Percentiles rank a stretch among this genome's conserved stretches.
phyloP scores from a whole-genome alignment of 2,888 invertebrate species.

The Sinopyrophorus schimmeli region DNA sequence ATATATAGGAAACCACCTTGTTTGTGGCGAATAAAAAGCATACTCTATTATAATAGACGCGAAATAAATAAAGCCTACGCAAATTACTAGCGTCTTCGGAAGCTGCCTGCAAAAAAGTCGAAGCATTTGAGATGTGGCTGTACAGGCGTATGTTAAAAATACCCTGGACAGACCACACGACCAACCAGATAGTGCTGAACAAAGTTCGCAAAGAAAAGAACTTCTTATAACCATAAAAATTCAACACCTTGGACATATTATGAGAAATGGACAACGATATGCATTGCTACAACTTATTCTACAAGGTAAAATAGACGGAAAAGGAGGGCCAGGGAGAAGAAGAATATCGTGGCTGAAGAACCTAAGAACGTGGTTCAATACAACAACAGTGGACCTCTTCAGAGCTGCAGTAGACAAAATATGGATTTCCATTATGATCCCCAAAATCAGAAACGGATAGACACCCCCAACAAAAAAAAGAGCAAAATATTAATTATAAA shows the following conservation, averaged over 20 bases:
- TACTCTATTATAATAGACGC: too few relatives aligned
- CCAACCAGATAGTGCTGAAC: slow-evolving; percentile 12
- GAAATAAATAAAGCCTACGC: too few relatives aligned
- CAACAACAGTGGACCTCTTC: not conserved
- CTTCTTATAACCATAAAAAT: too few relatives aligned
- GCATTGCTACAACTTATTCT: slow-evolving; percentile 3
- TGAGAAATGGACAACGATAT: slow-evolving; percentile 5
- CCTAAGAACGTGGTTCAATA: slow-evolving; percentile 1
- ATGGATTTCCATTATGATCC: too few relatives aligned
- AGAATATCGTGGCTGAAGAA: not conserved
- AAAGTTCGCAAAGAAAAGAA: slow-evolving; percentile 5
- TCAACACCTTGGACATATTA: slow-evolving; percentile 1
- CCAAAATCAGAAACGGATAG: too few relatives aligned
- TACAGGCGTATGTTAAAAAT: slow-evolving; percentile 16
- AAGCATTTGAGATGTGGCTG: slow-evolving; percentile 21
- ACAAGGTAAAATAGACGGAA: not conserved
- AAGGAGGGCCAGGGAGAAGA: not conserved
- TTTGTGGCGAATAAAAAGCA: too few relatives aligned
- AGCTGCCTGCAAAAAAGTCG: slow-evolving; percentile 9
- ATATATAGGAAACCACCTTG: too few relatives aligned
- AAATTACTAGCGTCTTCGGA: too few relatives aligned
- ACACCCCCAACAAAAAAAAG: too few relatives aligned
- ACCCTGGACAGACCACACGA: slow-evolving; percentile 8
- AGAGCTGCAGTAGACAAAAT: not conserved
- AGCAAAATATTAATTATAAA: too few relatives aligned